A percentile compares a stretch with the other conserved stretches of the same genome.
These are phyloP conservation scores for Chiloscyllium punctatum DNA, from an alignment of 2,797 vertebrate genomes.

Conservation along the genomic window DNA sequence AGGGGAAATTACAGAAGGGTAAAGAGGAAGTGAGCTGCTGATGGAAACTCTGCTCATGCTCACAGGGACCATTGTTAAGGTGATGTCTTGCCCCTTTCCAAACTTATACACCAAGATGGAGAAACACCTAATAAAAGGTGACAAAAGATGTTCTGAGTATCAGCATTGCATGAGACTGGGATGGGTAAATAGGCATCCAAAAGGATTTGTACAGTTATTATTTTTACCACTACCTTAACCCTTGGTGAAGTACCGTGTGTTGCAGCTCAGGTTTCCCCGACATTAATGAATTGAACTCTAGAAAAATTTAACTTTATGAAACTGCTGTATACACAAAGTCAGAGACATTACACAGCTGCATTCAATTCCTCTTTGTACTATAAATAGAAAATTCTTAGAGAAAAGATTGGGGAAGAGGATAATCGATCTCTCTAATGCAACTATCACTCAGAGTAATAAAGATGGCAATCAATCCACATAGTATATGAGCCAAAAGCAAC, in stretches of 20 bases:
- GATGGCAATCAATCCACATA: conserved; percentile 20
- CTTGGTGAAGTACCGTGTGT: not conserved
- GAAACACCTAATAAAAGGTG: not conserved
- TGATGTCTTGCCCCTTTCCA: not conserved
- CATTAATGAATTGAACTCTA: not conserved
- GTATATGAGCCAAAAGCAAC: not conserved
- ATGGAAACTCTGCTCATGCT: not conserved
- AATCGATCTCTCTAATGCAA: conserved; percentile 32
- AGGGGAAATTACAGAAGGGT: not conserved
- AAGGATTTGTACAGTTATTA: not conserved
- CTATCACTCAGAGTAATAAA: conserved; percentile 19
- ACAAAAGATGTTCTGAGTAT: not conserved
- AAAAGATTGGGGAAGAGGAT: conserved; percentile 9
- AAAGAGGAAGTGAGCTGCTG: not conserved
- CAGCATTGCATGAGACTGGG: not conserved
- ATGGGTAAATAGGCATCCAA: not conserved
- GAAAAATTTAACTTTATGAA: not conserved
- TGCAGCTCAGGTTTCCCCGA: not conserved
- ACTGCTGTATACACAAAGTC: not conserved
- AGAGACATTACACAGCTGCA: not conserved
- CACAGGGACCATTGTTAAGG: not conserved
- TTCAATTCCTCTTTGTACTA: not conserved
- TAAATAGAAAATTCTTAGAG: conserved; percentile 15
- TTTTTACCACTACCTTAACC: not conserved
- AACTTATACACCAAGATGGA: not conserved